phyloP scores from a whole-genome alignment of 2,888 invertebrate species.

The Lydus trimaculatus region DNA sequence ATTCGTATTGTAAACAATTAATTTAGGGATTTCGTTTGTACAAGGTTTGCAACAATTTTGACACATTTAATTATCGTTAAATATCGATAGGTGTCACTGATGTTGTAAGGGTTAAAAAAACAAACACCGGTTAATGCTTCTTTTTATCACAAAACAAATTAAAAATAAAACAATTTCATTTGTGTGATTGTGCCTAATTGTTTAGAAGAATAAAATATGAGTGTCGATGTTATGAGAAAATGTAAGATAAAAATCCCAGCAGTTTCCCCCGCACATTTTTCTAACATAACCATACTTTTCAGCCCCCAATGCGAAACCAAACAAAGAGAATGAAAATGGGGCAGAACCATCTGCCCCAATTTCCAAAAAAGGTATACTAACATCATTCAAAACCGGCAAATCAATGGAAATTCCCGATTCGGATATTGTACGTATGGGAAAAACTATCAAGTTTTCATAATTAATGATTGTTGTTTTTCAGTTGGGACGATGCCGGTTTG shows the following conservation, averaged over 20 bases:
- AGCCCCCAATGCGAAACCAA: conserved; percentile 40
- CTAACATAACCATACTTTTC: conserved; percentile 25
- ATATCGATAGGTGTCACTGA: background rate
- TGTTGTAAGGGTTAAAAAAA: no score
- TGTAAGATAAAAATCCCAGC: conserved; percentile 29
- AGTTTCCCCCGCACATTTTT: background rate
- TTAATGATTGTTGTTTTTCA: conserved; percentile 56
- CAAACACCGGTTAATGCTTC: conserved; percentile 32
- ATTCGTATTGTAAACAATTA: background rate
- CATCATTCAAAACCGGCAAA: conserved; percentile 82
- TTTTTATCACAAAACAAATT: conserved; percentile 37
- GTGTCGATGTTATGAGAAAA: conserved; percentile 41
- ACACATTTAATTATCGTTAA: background rate
- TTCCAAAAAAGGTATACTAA: conserved; percentile 80
- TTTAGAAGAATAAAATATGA: conserved; percentile 33
- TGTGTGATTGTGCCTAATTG: background rate
- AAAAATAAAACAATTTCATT: conserved; percentile 38
- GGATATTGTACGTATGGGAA: conserved; percentile 76
- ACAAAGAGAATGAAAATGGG: conserved; percentile 56
- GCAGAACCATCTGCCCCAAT: conserved; percentile 81
- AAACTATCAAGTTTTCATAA: background rate
- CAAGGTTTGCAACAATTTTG: background rate
- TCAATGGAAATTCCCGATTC: conserved; percentile 86
- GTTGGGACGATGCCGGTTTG: conserved; percentile 90
- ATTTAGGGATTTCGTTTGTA: background rate